These are phyloP conservation scores for Oxytorus armatus DNA, from an alignment of 2,888 invertebrate genomes.

Conservation along the genomic window DNA sequence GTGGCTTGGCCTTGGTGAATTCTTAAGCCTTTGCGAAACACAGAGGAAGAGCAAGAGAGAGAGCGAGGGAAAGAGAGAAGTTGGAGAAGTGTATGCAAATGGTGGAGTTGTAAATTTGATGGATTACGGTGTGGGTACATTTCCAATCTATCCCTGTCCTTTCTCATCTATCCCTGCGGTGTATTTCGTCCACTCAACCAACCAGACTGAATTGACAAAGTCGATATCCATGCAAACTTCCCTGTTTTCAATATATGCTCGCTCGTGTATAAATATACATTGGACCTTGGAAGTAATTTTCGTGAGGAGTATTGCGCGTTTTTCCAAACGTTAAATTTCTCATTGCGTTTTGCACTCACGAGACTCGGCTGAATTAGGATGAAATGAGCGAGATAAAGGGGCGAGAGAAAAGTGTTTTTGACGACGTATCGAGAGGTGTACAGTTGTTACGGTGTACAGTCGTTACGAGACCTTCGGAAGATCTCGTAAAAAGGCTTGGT, in stretches of 20 bases:
- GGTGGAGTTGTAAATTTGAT: slow-evolving; percentile 79
- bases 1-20: slow-evolving; percentile 72
- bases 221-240: slow-evolving; percentile 59
- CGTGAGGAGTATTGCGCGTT: too few relatives aligned
- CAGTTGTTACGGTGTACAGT: slow-evolving; percentile 34
- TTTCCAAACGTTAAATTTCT: too few relatives aligned
- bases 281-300: too few relatives aligned
- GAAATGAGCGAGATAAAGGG: slow-evolving; percentile 50
- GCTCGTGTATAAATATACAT: neutral
- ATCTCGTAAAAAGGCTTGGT: slow-evolving; percentile 75
- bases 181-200: slow-evolving; percentile 39
- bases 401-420: slow-evolving; percentile 33
- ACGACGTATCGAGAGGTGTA: slow-evolving; percentile 14
- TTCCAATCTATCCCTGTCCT: slow-evolving; percentile 71
- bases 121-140: slow-evolving; percentile 71
- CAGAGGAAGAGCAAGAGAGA: too few relatives aligned
- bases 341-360: neutral
- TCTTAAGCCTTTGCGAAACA: slow-evolving; percentile 78
- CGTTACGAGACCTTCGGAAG: slow-evolving; percentile 63
- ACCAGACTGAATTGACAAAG: slow-evolving; percentile 54
- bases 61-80: too few relatives aligned
- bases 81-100: slow-evolving; percentile 76
- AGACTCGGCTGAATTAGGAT: too few relatives aligned
- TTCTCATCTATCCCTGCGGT: slow-evolving; percentile 63
- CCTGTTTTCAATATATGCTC: slow-evolving; percentile 21